Evolutionary conservation across 2,797 vertebrate species (phyloP), one percentile per base, ranked within the genome.

Genomic region (Parambassis ranga): DNA sequence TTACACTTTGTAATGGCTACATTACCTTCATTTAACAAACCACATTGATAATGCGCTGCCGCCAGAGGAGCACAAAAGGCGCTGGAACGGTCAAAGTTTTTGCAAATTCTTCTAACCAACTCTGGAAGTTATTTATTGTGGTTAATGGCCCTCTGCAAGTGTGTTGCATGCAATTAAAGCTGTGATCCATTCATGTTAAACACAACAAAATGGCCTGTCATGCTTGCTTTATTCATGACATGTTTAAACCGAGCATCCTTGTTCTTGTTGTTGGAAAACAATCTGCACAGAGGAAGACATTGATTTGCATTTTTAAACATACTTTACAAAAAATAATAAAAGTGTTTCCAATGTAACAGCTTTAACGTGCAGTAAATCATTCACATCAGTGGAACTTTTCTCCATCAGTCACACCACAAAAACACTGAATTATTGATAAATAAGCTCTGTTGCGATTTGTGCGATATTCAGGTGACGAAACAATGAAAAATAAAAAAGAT

Each of bases 101-200:
- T 24, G 35, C 60, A 46, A 72, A n/a, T 78, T 77, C 59, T 65
- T 79, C 63, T 74, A 79, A 83, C 71, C 44, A 42, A 72, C 53
- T 58, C 44, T 28, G 56, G 71, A 87, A 78, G 87, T 84, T 47
- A 89, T 87, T 83, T 78, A 84, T 72, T 53, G 69, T 73, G 83
- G 50, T 86, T 89, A 89, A 90, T 87, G 85, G 65, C 18, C 83
- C 84, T 53, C 71, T 77, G 72, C 59, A 20, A 74, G 71, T 64
- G 48, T 84, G 81, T 83, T 87, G 84, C 79, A 77, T 75, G 31
- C 73, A 83, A 87, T 87, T 89, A 89, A 85, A 79, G 69, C 9
- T 30, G 50, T 60, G 61, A 87, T 89, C 77, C 64, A 83, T 86
- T 87, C 78, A 64, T 1, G 31, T 63, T 9, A 36, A 61, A 57